Conservation (phyloP, 2,113 vertebrate species). For the Lanius ludovicianus region DNA sequence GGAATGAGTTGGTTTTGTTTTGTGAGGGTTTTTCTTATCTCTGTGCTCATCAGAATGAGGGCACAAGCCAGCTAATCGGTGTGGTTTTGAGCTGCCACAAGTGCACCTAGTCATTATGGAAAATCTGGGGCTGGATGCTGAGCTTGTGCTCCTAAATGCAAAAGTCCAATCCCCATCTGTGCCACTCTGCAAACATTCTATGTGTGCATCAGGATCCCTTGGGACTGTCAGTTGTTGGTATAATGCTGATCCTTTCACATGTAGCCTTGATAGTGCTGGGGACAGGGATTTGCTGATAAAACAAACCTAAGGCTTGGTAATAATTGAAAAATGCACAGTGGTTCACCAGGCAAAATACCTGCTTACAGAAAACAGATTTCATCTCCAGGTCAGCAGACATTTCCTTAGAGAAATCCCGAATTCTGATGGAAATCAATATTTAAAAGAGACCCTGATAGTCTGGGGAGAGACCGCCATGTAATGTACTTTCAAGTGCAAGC, state of each 20-base stretch:
- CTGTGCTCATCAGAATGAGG: neutral
- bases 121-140: neutral
- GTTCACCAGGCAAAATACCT: neutral
- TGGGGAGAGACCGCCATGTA: neutral
- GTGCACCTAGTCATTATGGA: neutral
- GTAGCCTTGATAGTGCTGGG: neutral
- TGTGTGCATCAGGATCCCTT: neutral
- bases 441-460: neutral
- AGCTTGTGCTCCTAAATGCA: neutral
- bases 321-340: slow-evolving; percentile 20
- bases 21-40: neutral
- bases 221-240: neutral
- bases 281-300: slow-evolving; percentile 40
- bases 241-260: neutral
- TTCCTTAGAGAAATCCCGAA: neutral
- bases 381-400: neutral
- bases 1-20: neutral
- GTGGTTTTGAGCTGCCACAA: neutral
- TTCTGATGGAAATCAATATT: slow-evolving; percentile 15
- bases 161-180: neutral
- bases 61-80: neutral
- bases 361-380: neutral
- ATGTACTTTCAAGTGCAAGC: neutral
- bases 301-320: neutral
- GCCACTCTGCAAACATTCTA: neutral